These are phyloP conservation scores for Eumerus sabulonum DNA, from an alignment of 2,888 invertebrate species.

Conservation along the genomic window DNA sequence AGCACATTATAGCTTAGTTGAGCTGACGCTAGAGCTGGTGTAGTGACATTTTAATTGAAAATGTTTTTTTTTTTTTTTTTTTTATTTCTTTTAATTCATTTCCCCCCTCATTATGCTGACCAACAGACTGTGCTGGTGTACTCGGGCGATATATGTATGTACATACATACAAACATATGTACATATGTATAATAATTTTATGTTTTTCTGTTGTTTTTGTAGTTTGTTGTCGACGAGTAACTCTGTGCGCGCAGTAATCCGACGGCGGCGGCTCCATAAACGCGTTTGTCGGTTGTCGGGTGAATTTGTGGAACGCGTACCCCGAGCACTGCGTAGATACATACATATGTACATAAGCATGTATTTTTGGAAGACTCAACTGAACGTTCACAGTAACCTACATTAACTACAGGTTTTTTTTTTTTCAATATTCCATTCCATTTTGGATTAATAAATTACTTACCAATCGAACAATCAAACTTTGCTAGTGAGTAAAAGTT, in stretches of 20 bases:
- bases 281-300: neutral
- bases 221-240: neutral
- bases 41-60: conserved; percentile 8
- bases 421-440: neutral
- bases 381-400: conserved; percentile 17
- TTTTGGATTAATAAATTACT: too few species aligned
- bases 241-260: too few species aligned
- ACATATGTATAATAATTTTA: neutral
- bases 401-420: neutral
- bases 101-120: too few species aligned
- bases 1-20: too few species aligned
- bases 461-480: too few species aligned
- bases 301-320: neutral
- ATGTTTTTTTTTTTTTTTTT: conserved; percentile 2
- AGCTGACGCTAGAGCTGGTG: too few species aligned
- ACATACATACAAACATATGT: too few species aligned
- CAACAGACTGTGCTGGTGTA: too few species aligned
- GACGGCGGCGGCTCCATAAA: neutral
- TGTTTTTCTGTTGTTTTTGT: neutral
- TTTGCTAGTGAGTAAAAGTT: too few species aligned
- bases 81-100: neutral
- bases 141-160: too few species aligned
- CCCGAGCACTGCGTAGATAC: conserved; percentile 3
- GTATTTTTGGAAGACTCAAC: conserved; percentile 10
- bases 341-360: too few species aligned